Percentiles rank a stretch among this genome's conserved stretches.
Conservation (phyloP, 2,888 invertebrate species). For the Drosophila multiciliata region DNA sequence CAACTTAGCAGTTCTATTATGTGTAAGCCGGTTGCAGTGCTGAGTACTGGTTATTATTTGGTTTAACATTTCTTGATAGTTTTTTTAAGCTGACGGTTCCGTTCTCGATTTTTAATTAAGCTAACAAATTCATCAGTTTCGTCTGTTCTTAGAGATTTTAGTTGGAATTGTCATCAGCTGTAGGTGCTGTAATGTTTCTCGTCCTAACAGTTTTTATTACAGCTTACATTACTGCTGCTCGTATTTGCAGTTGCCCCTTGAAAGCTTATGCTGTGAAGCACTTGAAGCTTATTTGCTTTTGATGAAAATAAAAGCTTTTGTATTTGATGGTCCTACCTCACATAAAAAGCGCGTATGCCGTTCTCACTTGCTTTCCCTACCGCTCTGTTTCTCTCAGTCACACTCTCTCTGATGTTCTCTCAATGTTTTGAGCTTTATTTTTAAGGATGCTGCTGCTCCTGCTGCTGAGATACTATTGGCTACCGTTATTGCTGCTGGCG, state of each 20-base stretch:
- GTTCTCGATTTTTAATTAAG: neutral
- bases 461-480: conserved; percentile 65
- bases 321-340: conserved; percentile 68
- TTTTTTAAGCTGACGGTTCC: neutral
- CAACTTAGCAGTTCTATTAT: neutral
- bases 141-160: neutral
- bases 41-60: neutral
- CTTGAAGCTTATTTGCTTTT: conserved; percentile 13
- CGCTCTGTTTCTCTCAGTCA: neutral
- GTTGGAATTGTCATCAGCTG: neutral
- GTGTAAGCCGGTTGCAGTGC: neutral
- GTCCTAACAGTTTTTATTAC: neutral
- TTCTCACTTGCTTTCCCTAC: conserved; percentile 7
- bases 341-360: conserved; percentile 44
- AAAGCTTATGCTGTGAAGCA: conserved; percentile 21
- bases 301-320: conserved; percentile 26
- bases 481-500: conserved; percentile 26
- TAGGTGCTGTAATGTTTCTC: neutral
- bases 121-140: neutral
- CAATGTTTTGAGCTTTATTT: conserved; percentile 29
- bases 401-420: neutral
- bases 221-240: neutral
- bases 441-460: conserved; percentile 52
- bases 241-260: neutral
- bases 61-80: neutral